Percentiles rank a stretch among this genome's conserved stretches.
Evolutionary conservation across 64 coral and sea anemone genomes (phyloP).

Genomic region (Catalaphyllia jardinei): DNA sequence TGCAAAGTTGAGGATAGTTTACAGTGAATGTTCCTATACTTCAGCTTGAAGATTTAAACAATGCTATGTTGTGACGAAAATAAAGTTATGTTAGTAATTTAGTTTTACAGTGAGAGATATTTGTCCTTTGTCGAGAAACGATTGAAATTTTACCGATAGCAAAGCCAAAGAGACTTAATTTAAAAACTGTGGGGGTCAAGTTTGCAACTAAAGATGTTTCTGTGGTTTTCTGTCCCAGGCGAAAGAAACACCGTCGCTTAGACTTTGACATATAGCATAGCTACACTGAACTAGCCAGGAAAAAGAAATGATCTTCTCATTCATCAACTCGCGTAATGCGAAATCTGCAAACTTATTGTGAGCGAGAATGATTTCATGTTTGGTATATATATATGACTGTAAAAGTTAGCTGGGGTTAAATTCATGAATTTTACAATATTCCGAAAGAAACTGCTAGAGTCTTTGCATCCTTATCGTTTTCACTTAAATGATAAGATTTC

Average conservation of each 20-base stretch:
- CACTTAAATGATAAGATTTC: not conserved
- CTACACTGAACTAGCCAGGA: not conserved
- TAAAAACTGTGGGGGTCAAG: not conserved
- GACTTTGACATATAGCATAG: not conserved
- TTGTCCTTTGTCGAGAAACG: not conserved
- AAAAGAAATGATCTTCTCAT: not conserved
- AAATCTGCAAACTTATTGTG: too few relatives aligned
- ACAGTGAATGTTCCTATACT: not conserved
- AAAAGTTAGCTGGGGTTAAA: too few relatives aligned
- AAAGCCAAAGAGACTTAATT: not conserved
- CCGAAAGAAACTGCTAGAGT: not conserved
- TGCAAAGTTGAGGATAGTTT: not conserved
- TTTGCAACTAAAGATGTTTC: not conserved
- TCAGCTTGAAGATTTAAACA: not conserved
- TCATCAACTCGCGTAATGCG: too few relatives aligned
- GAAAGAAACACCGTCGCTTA: not conserved
- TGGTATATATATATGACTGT: too few relatives aligned
- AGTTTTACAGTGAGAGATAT: not conserved
- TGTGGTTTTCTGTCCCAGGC: not conserved
- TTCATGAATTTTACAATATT: not conserved
- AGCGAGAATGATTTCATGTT: too few relatives aligned
- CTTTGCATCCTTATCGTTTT: not conserved
- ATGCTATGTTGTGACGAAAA: not conserved
- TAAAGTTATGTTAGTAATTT: not conserved
- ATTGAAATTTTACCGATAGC: not conserved